Percentiles rank a stretch among this genome's conserved stretches.
Evolutionary conservation across 2,797 vertebrate species (phyloP).

Genomic region (Staurois parvus): DNA sequence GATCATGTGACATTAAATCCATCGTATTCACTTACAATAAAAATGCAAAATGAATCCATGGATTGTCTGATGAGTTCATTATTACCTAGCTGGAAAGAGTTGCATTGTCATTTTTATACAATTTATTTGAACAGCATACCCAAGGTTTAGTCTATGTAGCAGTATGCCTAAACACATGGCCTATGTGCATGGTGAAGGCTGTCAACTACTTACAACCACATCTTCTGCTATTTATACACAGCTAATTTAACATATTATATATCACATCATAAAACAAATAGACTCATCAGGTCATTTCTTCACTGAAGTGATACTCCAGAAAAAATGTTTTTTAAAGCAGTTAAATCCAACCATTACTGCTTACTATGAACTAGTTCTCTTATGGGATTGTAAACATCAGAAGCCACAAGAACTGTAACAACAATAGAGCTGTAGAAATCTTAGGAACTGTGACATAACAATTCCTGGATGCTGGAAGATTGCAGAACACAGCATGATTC

Average conservation of each 20-base stretch:
- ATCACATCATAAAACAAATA: conserved; percentile 57
- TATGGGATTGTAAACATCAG: no score
- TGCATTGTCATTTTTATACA: conserved; percentile 59
- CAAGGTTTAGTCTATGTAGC: conserved; percentile 61
- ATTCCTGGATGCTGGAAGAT: no score
- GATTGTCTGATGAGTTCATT: conserved; percentile 44
- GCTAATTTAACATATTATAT: conserved; percentile 5
- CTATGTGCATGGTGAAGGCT: conserved; percentile 56
- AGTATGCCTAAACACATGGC: conserved; percentile 60
- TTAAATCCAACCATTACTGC: no score
- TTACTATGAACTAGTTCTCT: no score
- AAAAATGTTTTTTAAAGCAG: no score
- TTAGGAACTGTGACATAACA: no score
- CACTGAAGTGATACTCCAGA: background rate
- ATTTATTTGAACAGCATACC: conserved; percentile 57
- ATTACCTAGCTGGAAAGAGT: conserved; percentile 54
- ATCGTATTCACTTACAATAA: background rate
- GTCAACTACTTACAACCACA: conserved; percentile 35
- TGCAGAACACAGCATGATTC: no score
- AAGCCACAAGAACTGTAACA: no score
- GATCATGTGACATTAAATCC: background rate
- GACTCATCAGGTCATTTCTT: background rate
- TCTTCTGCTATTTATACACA: conserved; percentile 53
- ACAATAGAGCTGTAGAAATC: no score
- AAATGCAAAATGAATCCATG: background rate